These are phyloP conservation scores for Scolanthus callimorphus DNA, from an alignment of 92 coral and sea anemone genomes.

Conservation along the genomic window DNA sequence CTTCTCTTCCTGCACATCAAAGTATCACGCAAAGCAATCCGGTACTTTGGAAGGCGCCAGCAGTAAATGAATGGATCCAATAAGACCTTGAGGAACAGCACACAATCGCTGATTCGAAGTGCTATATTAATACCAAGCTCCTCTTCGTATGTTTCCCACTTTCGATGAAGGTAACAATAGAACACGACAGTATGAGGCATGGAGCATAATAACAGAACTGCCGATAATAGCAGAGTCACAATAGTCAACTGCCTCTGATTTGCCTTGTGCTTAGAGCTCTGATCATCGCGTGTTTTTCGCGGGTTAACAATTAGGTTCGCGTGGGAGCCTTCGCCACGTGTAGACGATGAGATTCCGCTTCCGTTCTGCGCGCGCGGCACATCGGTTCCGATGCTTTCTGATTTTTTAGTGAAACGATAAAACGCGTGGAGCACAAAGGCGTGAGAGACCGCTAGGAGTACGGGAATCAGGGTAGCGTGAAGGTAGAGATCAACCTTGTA, in stretches of 20 bases:
- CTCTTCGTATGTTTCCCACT: slow-evolving; percentile 14
- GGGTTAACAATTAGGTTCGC: background rate
- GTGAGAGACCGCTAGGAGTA: slow-evolving; percentile 45
- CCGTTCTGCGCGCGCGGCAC: slow-evolving; percentile 8
- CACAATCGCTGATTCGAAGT: slow-evolving; percentile 55
- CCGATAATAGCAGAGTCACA: slow-evolving; percentile 46
- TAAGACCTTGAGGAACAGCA: slow-evolving; percentile 65
- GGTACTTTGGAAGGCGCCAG: slow-evolving; percentile 78
- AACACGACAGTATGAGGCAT: slow-evolving; percentile 53
- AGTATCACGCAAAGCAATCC: slow-evolving; percentile 45
- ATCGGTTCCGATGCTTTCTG: slow-evolving; percentile 4
- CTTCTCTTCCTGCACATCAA: slow-evolving; percentile 15
- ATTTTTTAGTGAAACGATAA: slow-evolving; percentile 32
- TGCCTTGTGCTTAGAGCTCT: background rate
- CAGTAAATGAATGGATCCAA: slow-evolving; percentile 78
- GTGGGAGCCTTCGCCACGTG: background rate
- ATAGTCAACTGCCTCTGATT: slow-evolving; percentile 57
- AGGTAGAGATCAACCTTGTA: slow-evolving; percentile 50
- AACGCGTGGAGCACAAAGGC: slow-evolving; percentile 42
- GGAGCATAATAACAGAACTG: slow-evolving; percentile 44
- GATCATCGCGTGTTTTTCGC: background rate
- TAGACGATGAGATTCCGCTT: background rate
- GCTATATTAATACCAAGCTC: slow-evolving; percentile 59
- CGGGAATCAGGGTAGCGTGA: slow-evolving; percentile 55
- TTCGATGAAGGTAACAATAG: slow-evolving; percentile 43